Conservation (phyloP, 2,113 vertebrate species). For the Sebastes fasciatus region DNA sequence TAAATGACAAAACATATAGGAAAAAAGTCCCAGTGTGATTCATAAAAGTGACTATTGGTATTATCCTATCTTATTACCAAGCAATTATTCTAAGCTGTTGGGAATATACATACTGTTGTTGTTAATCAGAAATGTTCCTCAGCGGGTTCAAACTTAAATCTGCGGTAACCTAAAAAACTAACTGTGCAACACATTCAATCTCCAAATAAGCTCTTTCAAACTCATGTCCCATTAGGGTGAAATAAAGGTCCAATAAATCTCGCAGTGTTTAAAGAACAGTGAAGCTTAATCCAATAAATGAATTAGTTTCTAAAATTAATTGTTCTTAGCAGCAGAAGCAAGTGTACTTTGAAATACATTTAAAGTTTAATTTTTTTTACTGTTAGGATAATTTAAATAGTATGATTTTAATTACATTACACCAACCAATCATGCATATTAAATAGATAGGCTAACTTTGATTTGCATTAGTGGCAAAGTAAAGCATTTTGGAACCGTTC, state of each 20-base stretch:
- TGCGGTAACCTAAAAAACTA: slow-evolving; percentile 70
- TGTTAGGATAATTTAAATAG: slow-evolving; percentile 84
- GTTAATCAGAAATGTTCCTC: slow-evolving; percentile 68
- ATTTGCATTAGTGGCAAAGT: slow-evolving; percentile 80
- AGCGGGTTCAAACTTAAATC: slow-evolving; percentile 59
- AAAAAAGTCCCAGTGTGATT: slow-evolving; percentile 33
- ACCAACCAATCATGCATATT: slow-evolving; percentile 85
- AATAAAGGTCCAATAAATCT: slow-evolving; percentile 81
- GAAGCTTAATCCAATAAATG: slow-evolving; percentile 84
- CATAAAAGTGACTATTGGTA: slow-evolving; percentile 26
- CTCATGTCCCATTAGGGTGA: slow-evolving; percentile 79
- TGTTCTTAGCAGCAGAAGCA: slow-evolving; percentile 81
- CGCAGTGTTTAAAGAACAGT: slow-evolving; percentile 75
- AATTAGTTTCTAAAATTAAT: slow-evolving; percentile 84
- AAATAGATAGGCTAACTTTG: slow-evolving; percentile 83
- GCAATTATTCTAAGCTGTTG: slow-evolving; percentile 46
- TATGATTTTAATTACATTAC: slow-evolving; percentile 86
- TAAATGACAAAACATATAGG: slow-evolving; percentile 21
- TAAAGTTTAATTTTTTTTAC: slow-evolving; percentile 83
- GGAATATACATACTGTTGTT: slow-evolving; percentile 48
- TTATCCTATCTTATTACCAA: slow-evolving; percentile 52
- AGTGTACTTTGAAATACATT: slow-evolving; percentile 85
- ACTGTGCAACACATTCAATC: slow-evolving; percentile 65
- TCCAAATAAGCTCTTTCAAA: slow-evolving; percentile 72
- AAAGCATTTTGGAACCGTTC: slow-evolving; percentile 75